Conservation (phyloP, 2,888 invertebrate species). For the Antitype chi region DNA sequence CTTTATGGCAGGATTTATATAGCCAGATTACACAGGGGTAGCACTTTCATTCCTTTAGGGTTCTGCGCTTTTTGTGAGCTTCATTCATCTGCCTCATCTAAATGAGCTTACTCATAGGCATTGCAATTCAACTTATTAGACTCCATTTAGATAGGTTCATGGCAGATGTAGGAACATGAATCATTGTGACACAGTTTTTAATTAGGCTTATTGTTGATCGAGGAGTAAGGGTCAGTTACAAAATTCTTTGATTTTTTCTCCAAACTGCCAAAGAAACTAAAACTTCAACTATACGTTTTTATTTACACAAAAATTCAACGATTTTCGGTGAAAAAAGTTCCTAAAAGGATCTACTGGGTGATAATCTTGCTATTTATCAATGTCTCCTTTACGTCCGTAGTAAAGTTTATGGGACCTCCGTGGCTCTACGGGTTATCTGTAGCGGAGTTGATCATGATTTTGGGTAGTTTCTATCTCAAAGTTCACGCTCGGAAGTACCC, state of each 20-base stretch:
- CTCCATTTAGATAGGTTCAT: conserved; percentile 40
- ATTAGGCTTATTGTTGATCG: conserved; percentile 35
- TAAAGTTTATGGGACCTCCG: conserved; percentile 65
- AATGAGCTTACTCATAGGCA: conserved; percentile 53
- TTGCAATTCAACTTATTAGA: conserved; percentile 48
- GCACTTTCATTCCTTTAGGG: conserved; percentile 46
- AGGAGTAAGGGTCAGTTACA: conserved; percentile 28
- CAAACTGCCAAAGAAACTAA: conserved; percentile 16
- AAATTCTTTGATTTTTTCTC: conserved; percentile 1
- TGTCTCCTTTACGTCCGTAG: conserved; percentile 65
- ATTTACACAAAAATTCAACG: conserved; percentile 55
- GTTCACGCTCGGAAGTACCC: conserved; percentile 36
- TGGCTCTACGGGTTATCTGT: conserved; percentile 59
- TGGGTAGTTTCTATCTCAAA: conserved; percentile 44
- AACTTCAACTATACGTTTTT: conserved; percentile 56
- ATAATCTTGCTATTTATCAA: conserved; percentile 72
- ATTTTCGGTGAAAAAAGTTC: conserved; percentile 54
- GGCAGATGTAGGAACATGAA: conserved; percentile 53
- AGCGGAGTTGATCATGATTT: conserved; percentile 60
- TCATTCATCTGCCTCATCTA: conserved; percentile 43
- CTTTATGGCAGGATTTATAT: conserved; percentile 64
- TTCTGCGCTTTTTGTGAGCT: conserved; percentile 36
- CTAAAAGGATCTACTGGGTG: conserved; percentile 63
- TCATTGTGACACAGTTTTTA: conserved; percentile 59
- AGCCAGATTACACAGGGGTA: conserved; percentile 58